Percentiles rank a stretch among this genome's conserved stretches.
These are phyloP conservation scores for Dinocampus coccinellae DNA, from an alignment of 2,888 invertebrate genomes.

Conservation along the genomic window DNA sequence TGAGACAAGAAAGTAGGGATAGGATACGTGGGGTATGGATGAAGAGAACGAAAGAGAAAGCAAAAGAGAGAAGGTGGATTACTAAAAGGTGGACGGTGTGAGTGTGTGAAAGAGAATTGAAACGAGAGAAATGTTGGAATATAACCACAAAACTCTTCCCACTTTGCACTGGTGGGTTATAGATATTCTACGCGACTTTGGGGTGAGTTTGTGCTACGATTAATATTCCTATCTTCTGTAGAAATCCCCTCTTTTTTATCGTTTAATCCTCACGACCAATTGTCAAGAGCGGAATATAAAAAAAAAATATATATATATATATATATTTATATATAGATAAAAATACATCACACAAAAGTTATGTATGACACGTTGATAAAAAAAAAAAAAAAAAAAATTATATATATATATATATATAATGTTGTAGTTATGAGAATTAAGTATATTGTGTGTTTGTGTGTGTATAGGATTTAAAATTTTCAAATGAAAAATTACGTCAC, in stretches of 20 bases:
- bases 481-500: too few relatives aligned
- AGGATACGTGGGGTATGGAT: not conserved
- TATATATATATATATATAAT: too few relatives aligned
- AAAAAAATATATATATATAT: not conserved
- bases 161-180: not conserved
- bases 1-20: not conserved
- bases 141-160: slow-evolving; percentile 9
- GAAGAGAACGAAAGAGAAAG: not conserved
- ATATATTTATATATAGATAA: too few relatives aligned
- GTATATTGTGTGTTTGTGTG: too few relatives aligned
- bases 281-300: not conserved
- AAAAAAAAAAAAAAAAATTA: too few relatives aligned
- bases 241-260: slow-evolving; percentile 1
- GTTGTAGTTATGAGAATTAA: too few relatives aligned
- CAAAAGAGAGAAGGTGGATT: slow-evolving; percentile 4
- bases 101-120: slow-evolving; percentile 22
- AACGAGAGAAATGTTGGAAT: not conserved
- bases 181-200: slow-evolving; percentile 25
- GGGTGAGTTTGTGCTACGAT: slow-evolving; percentile 34
- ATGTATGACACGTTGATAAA: not conserved
- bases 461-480: too few relatives aligned
- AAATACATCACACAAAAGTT: not conserved
- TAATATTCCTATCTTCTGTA: slow-evolving; percentile 36
- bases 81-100: slow-evolving; percentile 30
- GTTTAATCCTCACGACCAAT: slow-evolving; percentile 1